Evolutionary conservation across 2,797 vertebrate genomes (phyloP).

Genomic region (Typhlichthys subterraneus): DNA sequence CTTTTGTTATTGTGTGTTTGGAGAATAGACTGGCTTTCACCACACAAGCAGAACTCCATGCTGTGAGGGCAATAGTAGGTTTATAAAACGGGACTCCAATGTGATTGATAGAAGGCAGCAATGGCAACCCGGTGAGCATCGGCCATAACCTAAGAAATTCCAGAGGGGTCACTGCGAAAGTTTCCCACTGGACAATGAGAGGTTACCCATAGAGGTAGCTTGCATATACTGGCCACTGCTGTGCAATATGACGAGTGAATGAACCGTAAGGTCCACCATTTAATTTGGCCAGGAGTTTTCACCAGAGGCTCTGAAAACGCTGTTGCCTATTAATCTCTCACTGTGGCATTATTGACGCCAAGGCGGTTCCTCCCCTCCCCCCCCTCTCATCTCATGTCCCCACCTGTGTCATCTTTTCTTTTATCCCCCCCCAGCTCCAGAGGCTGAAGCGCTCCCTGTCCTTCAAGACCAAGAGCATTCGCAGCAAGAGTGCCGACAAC

Average conservation of each 20-base stretch:
- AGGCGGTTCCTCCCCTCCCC: not conserved
- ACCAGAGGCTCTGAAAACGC: not conserved
- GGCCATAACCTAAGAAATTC: slow-evolving; percentile 43
- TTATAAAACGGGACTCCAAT: slow-evolving; percentile 56
- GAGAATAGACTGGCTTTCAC: slow-evolving; percentile 35
- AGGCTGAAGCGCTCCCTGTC: slow-evolving; percentile 94
- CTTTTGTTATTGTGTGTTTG: slow-evolving; percentile 26
- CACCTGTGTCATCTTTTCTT: slow-evolving; percentile 3
- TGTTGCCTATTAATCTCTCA: not conserved
- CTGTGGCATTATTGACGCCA: slow-evolving; percentile 4
- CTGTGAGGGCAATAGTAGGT: slow-evolving; percentile 51
- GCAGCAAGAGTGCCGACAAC: slow-evolving; percentile 98
- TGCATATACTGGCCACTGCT: slow-evolving; percentile 1
- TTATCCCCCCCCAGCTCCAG: slow-evolving; percentile 83
- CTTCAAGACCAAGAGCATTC: slow-evolving; percentile 96
- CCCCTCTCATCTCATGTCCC: not conserved
- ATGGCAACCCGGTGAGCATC: slow-evolving; percentile 42
- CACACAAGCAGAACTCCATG: slow-evolving; percentile 29
- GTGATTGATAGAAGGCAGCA: slow-evolving; percentile 57
- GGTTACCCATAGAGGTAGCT: slow-evolving; percentile 4
- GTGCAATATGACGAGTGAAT: not conserved
- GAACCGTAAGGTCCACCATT: slow-evolving; percentile 1
- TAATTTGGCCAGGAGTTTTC: slow-evolving; percentile 17
- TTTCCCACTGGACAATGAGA: slow-evolving; percentile 30
- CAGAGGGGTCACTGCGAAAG: slow-evolving; percentile 35